Percentiles rank a stretch among this genome's conserved stretches.
Evolutionary conservation across 2,888 invertebrate genomes (phyloP).

Genomic region (Polymixis flavicincta): DNA sequence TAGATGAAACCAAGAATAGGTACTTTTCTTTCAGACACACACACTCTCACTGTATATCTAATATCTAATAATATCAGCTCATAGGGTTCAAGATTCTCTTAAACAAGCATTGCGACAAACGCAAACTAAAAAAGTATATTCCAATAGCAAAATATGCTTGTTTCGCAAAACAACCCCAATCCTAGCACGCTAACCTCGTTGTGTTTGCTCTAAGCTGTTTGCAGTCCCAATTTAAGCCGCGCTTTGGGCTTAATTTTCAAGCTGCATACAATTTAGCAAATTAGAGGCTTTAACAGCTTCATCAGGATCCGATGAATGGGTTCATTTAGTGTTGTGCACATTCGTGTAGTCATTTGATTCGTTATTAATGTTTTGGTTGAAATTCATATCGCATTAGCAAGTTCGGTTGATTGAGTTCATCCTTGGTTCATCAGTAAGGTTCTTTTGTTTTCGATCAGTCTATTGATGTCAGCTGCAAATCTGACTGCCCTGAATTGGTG

Average conservation of each 20-base stretch:
- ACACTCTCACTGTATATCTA: too few species aligned
- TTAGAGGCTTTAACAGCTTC: constrained; percentile 71
- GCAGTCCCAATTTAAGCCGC: constrained; percentile 62
- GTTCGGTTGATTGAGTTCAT: constrained; percentile 3
- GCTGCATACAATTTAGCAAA: constrained; percentile 73
- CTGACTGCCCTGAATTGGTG: neutral
- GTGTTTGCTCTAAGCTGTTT: constrained; percentile 61
- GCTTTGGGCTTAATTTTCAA: constrained; percentile 70
- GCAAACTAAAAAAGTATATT: neutral
- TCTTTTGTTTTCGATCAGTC: neutral
- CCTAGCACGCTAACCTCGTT: constrained; percentile 41
- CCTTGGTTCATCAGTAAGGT: neutral
- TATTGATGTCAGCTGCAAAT: neutral
- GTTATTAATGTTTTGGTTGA: constrained; percentile 17
- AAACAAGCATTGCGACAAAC: neutral
- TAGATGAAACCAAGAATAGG: neutral
- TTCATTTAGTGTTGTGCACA: constrained; percentile 61
- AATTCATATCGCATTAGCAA: constrained; percentile 7
- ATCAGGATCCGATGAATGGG: constrained; percentile 71
- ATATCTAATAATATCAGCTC: too few species aligned
- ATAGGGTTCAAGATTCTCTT: too few species aligned
- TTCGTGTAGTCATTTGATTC: constrained; percentile 32
- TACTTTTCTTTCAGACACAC: too few species aligned
- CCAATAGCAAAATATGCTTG: constrained; percentile 25
- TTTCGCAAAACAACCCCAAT: constrained; percentile 20